Conservation (phyloP, 35 echinoderm and acorn worm genomes). For the Hemicentrotus pulcherrimus region DNA sequence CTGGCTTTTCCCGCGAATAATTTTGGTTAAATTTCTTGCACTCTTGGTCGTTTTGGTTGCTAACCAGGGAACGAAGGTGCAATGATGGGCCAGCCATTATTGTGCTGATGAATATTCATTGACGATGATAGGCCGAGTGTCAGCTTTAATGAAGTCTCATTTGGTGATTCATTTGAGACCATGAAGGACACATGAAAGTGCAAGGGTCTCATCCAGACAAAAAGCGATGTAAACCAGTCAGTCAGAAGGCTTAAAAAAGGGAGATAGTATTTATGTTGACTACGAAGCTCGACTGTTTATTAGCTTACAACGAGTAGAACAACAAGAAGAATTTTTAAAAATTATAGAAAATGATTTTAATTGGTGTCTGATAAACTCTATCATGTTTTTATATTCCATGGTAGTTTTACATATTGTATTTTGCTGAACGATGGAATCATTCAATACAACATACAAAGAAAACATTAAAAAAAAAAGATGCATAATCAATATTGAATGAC, state of each 20-base stretch:
- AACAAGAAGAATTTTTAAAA: too few species aligned
- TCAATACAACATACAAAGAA: too few species aligned
- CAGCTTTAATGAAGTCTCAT: conserved; percentile 32
- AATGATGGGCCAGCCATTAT: conserved; percentile 12
- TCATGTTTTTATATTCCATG: too few species aligned
- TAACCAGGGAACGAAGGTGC: conserved; percentile 6
- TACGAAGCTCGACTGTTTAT: neutral
- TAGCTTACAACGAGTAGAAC: too few species aligned
- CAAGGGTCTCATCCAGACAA: neutral
- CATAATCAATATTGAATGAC: too few species aligned
- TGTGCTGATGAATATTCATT: conserved; percentile 26
- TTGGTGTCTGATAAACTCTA: too few species aligned
- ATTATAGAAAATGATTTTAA: too few species aligned
- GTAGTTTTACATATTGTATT: too few species aligned
- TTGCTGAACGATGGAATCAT: too few species aligned
- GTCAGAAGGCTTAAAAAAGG: neutral
- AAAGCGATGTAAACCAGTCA: neutral
- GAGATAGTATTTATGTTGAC: neutral
- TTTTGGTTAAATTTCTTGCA: conserved; percentile 28
- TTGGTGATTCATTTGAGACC: conserved; percentile 31
- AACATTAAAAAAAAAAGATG: too few species aligned
- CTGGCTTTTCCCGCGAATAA: neutral
- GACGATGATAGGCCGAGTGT: conserved; percentile 26
- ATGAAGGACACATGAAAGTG: conserved; percentile 16
- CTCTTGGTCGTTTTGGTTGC: neutral